phyloP scores from a whole-genome alignment of 2,113 vertebrate species.

The Cephalopterus ornatus region DNA sequence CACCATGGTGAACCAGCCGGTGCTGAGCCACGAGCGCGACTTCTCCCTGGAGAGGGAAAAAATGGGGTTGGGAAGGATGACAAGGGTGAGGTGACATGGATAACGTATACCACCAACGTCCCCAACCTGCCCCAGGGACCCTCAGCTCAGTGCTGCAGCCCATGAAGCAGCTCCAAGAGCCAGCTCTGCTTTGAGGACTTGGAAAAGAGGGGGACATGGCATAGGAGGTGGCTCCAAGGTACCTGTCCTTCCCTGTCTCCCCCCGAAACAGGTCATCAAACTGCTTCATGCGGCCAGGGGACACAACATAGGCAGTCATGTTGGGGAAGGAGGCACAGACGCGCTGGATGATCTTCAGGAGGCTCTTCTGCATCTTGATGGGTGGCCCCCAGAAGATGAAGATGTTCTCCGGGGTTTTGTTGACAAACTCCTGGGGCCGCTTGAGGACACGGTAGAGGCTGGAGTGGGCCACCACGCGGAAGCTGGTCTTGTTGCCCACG shows the following conservation, averaged over 20 bases:
- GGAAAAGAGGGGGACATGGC: not conserved
- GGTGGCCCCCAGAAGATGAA: constrained; percentile 95
- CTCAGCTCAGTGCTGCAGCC: not conserved
- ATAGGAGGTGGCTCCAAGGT: not conserved
- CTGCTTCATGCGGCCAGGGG: constrained; percentile 84
- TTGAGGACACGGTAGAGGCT: constrained; percentile 89
- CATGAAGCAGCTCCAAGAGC: not conserved
- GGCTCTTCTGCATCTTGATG: constrained; percentile 84
- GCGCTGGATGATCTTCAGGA: constrained; percentile 87
- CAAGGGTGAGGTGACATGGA: rapidly evolving
- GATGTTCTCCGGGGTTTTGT: constrained; percentile 76
- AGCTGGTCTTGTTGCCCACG: constrained; percentile 87
- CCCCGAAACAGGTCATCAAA: constrained; percentile 89
- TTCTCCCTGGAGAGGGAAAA: constrained; percentile 76
- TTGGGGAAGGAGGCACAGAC: constrained; percentile 82
- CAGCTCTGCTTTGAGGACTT: not conserved
- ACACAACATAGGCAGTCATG: constrained; percentile 82
- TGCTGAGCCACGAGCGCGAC: constrained; percentile 96
- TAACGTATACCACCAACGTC: not conserved
- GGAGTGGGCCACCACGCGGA: constrained; percentile 93
- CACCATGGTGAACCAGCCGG: constrained; percentile 99
- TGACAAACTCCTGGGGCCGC: constrained; percentile 86
- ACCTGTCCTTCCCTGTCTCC: constrained; percentile 95
- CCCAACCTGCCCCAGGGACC: rapidly evolving
- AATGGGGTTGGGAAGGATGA: not conserved